These are phyloP conservation scores for Archocentrus centrarchus DNA, from an alignment of 2,113 vertebrate genomes.

Conservation along the genomic window DNA sequence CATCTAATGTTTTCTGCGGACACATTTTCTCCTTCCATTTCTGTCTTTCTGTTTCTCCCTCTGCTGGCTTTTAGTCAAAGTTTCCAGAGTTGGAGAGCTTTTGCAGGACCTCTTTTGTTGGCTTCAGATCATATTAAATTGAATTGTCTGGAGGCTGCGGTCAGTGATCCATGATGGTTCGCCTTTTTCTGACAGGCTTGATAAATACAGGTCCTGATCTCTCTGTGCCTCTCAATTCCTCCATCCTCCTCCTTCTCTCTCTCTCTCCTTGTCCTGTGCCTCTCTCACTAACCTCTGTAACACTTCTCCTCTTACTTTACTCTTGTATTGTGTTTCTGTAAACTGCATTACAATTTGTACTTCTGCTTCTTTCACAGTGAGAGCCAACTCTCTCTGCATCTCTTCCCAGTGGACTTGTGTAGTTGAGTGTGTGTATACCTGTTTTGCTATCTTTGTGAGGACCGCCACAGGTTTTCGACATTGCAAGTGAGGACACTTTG, in stretches of 20 bases:
- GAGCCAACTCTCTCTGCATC: constrained; percentile 11
- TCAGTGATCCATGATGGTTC: constrained; percentile 63
- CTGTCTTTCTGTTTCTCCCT: constrained; percentile 5
- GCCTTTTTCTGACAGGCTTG: constrained; percentile 61
- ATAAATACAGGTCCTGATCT: constrained; percentile 70
- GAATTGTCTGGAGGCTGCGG: constrained; percentile 58
- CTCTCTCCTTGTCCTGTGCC: constrained; percentile 33
- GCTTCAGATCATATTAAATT: constrained; percentile 60
- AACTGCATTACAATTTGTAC: constrained; percentile 28
- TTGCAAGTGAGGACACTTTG: not conserved
- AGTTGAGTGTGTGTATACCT: not conserved
- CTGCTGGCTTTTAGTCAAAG: constrained; percentile 31
- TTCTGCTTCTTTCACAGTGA: constrained; percentile 15
- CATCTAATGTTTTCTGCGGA: not conserved
- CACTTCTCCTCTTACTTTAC: not conserved
- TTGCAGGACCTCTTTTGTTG: constrained; percentile 38
- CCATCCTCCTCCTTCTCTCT: not conserved
- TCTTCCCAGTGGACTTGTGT: constrained; percentile 16
- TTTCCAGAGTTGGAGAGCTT: constrained; percentile 38
- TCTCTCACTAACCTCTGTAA: constrained; percentile 14
- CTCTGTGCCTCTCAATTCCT: constrained; percentile 20
- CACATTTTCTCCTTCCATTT: not conserved
- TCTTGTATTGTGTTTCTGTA: constrained; percentile 18
- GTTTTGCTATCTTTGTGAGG: not conserved
- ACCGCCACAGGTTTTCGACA: not conserved